Percentiles rank a stretch among this genome's conserved stretches.
Conservation (phyloP, 1,140 invertebrate species). For the Drosophila pruinosa region DNA sequence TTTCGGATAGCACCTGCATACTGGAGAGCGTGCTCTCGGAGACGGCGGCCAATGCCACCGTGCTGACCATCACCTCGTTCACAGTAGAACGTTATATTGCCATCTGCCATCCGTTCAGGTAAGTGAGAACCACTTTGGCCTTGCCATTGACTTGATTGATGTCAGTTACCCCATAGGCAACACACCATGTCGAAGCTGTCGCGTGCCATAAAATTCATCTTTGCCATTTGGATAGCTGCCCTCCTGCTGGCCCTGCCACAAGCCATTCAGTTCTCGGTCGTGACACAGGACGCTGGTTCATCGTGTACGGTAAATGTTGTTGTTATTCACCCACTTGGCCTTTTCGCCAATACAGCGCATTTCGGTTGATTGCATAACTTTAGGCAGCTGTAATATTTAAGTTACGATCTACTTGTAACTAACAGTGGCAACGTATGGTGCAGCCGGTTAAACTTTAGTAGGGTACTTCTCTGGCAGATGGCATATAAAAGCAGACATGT, state of each 20-base stretch:
- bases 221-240: slow-evolving; percentile 89
- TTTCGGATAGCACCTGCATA: slow-evolving; percentile 90
- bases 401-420: background rate
- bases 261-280: slow-evolving; percentile 89
- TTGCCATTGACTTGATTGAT: slow-evolving; percentile 40
- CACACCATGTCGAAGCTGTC: slow-evolving; percentile 94
- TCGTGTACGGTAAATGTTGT: slow-evolving; percentile 83
- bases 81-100: slow-evolving; percentile 93
- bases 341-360: background rate
- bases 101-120: slow-evolving; percentile 90
- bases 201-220: slow-evolving; percentile 88
- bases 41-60: slow-evolving; percentile 94
- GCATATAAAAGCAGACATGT: too few species aligned
- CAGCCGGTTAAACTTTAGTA: background rate
- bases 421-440: too few species aligned
- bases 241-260: slow-evolving; percentile 91
- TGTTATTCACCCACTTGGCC: background rate
- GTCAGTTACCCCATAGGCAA: slow-evolving; percentile 72
- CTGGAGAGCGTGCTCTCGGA: slow-evolving; percentile 90
- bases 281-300: slow-evolving; percentile 81
- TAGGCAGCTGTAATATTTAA: background rate
- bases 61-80: slow-evolving; percentile 95
- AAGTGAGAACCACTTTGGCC: slow-evolving; percentile 18
- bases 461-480: background rate
- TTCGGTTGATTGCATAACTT: background rate